Evolutionary conservation across 2,888 invertebrate species (phyloP).

Genomic region (Eristalis arbustorum): DNA sequence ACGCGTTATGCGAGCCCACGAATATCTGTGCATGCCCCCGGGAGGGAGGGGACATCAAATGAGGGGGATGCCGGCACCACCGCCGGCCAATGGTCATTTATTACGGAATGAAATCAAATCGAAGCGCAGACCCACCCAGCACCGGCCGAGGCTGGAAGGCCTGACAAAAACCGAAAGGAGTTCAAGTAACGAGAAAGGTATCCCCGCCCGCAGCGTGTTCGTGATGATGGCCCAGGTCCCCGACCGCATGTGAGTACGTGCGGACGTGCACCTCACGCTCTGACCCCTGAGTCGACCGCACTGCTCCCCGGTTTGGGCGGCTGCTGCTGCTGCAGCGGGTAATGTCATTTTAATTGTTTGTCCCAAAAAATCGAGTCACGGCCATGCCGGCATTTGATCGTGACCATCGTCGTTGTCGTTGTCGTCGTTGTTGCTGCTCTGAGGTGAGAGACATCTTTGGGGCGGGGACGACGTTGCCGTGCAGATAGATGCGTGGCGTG

Average conservation of each 20-base stretch:
- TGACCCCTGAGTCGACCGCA: slow-evolving; percentile 47
- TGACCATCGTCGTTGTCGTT: slow-evolving; percentile 15
- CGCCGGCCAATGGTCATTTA: slow-evolving; percentile 51
- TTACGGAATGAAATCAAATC: slow-evolving; percentile 63
- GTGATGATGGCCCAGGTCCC: slow-evolving; percentile 62
- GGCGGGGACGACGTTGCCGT: slow-evolving; percentile 51
- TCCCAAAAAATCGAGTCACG: slow-evolving; percentile 69
- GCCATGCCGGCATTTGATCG: slow-evolving; percentile 50
- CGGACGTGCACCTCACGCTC: slow-evolving; percentile 42
- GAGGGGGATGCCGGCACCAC: slow-evolving; percentile 58
- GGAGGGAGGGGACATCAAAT: slow-evolving; percentile 45
- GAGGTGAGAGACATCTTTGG: slow-evolving; percentile 26
- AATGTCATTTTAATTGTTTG: slow-evolving; percentile 71
- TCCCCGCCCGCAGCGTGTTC: slow-evolving; percentile 68
- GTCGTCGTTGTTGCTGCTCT: background rate
- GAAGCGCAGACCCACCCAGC: slow-evolving; percentile 56
- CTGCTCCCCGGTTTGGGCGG: slow-evolving; percentile 21
- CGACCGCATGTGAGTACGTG: background rate
- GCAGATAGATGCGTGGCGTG: slow-evolving; percentile 66
- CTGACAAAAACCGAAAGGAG: slow-evolving; percentile 38
- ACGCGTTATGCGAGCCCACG: slow-evolving; percentile 37
- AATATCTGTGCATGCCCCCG: background rate
- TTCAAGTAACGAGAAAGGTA: slow-evolving; percentile 61
- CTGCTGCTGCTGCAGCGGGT: slow-evolving; percentile 47
- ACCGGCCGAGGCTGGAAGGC: slow-evolving; percentile 5